Conservation (phyloP, 2,888 invertebrate species). For the Rhingia rostrata region DNA sequence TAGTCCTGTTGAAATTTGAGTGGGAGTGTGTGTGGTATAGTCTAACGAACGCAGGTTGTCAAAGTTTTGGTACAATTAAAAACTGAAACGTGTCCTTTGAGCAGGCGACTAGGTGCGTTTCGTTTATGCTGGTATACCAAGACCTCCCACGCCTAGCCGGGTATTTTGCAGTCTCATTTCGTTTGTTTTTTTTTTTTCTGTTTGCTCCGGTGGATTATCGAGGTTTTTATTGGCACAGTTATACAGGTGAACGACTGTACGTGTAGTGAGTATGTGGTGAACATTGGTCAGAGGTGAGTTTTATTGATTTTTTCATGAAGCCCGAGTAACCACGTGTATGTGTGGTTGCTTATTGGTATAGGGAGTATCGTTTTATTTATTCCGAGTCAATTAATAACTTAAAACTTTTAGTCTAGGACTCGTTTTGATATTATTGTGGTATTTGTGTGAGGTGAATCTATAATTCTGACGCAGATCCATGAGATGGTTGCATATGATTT, state of each 20-base stretch:
- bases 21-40: not conserved
- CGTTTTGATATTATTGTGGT: too few species aligned
- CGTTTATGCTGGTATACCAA: constrained; percentile 32
- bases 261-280: not conserved
- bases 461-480: too few species aligned
- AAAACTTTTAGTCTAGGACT: too few species aligned
- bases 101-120: constrained; percentile 45
- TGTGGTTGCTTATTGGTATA: not conserved
- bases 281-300: constrained; percentile 19
- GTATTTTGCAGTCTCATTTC: constrained; percentile 34
- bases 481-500: too few species aligned
- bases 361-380: not conserved
- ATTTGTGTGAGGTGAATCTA: too few species aligned
- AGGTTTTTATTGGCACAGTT: constrained; percentile 38
- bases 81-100: constrained; percentile 14
- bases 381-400: not conserved
- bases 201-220: constrained; percentile 25
- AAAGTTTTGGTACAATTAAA: constrained; percentile 5
- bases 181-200: constrained; percentile 8
- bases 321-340: not conserved
- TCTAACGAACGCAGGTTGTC: not conserved
- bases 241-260: constrained; percentile 47
- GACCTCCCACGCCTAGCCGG: not conserved
- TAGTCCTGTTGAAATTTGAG: not conserved
- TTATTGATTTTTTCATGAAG: constrained; percentile 32